These are phyloP conservation scores for Luidia sarsii DNA, from an alignment of 53 echinoderm and acorn worm genomes.

Conservation along the genomic window DNA sequence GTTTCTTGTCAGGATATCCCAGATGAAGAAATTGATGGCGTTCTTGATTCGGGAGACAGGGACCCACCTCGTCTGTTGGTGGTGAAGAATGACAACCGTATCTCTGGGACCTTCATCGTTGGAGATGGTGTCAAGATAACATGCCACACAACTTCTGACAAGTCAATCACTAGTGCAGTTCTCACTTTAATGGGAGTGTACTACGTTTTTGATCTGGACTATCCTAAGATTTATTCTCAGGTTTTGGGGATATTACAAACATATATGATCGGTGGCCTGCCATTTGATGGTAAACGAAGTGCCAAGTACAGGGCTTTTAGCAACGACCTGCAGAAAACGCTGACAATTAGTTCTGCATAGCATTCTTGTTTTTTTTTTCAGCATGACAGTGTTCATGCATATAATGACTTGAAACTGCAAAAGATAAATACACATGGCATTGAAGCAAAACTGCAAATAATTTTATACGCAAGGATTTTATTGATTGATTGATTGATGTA, in stretches of 20 bases:
- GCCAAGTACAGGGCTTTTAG: slow-evolving; percentile 25
- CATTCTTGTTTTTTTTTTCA: no score
- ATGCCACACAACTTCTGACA: slow-evolving; percentile 21
- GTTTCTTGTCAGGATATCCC: background rate
- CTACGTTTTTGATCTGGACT: slow-evolving; percentile 47
- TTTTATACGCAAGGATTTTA: no score
- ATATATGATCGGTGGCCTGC: slow-evolving; percentile 7
- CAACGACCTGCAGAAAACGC: background rate
- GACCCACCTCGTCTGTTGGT: slow-evolving; percentile 8
- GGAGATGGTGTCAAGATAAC: slow-evolving; percentile 22
- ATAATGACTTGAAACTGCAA: no score
- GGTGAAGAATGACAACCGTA: background rate
- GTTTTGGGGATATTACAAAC: slow-evolving; percentile 38
- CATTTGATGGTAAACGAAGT: slow-evolving; percentile 33
- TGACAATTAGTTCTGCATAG: no score
- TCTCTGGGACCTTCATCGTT: slow-evolving; percentile 17
- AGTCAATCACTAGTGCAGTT: slow-evolving; percentile 13
- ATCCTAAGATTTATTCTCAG: slow-evolving; percentile 40
- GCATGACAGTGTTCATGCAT: no score
- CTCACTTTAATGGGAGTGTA: slow-evolving; percentile 27
- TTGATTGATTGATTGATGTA: no score
- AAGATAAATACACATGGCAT: no score
- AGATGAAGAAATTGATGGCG: background rate
- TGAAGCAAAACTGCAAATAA: no score
- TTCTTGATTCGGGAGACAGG: slow-evolving; percentile 16